Base-by-base conservation (phyloP, 2,888 invertebrate genomes). In the Xanthia icteritia region DNA sequence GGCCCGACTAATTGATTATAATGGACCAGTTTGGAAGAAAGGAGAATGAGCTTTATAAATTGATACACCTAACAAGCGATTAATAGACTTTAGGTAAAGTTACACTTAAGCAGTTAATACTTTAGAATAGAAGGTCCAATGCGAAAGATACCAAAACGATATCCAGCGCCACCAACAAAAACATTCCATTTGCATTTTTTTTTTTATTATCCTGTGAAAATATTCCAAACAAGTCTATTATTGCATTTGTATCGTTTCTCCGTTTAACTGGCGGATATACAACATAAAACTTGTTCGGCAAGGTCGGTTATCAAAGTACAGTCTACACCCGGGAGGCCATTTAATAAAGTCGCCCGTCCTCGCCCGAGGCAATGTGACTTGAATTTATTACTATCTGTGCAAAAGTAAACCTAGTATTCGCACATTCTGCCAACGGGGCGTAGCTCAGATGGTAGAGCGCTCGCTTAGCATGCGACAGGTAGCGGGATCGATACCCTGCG, bases 401-500 rank as follows among this genome's bases (percentile, higher is more conserved):
- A 76, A 81, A 88, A 84, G 66, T 73, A 83, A 56, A 72, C 71
- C 76, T 77, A 72, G 48, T 74, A 85, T 90, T 85, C 72, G 61
- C 94, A 93, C 92, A 91, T 93, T 93, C 92, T n/a, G 54, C 36
- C 58, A 73, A 48, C 78, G 93, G 94, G 93, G 93, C 94, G 93
- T 94, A 94, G 94, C 94, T 94, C 94, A 94, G 93, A 94, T 94
- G 94, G 93, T 93, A 94, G 93, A 94, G 94, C 94, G 94, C 95
- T 95, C 94, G 95, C 94, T 94, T 94, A 94, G 94, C 95, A 95
- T 95, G 95, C 90, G 96, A 96, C 96, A 96, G 95, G 96, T 96
- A 96, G 95, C 94, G 95, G 96, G 95, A 96, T 96, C 96, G 95
- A 96, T 96, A 95, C 95, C 95, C 95, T 94, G 95, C 95, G 95